phyloP scores from a whole-genome alignment of 2,888 invertebrate species.

The Linhomoeus sp. region DNA sequence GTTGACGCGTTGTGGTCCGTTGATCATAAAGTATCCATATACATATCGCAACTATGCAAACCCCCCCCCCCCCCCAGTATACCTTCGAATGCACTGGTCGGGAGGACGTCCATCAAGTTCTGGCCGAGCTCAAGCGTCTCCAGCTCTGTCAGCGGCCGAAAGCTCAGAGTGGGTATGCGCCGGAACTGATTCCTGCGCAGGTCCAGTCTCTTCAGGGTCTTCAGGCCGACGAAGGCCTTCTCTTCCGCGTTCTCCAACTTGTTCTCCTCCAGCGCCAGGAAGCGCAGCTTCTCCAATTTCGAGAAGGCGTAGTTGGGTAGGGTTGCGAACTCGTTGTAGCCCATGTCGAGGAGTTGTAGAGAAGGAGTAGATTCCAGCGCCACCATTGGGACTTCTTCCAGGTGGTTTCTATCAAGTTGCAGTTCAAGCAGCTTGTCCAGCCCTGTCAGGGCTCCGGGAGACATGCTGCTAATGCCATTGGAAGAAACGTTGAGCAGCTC shows the following conservation, averaged over 20 bases:
- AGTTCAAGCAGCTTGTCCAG: conserved; percentile 2
- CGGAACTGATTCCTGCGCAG: neutral
- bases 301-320: conserved; percentile 2
- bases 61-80: too few species aligned
- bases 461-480: neutral
- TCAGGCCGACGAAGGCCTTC: conserved; percentile 2
- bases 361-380: too few species aligned
- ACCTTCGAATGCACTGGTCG: conserved; percentile 6
- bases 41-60: too few species aligned
- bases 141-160: conserved; percentile 2
- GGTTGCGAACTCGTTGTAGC: conserved; percentile 1
- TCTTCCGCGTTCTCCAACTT: conserved; percentile 1
- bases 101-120: conserved; percentile 1
- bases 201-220: neutral
- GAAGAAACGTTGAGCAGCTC: conserved; percentile 2
- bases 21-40: too few species aligned
- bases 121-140: neutral
- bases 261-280: conserved; percentile 1
- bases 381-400: too few species aligned
- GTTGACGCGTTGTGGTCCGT: too few species aligned
- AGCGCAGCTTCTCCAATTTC: neutral
- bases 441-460: conserved; percentile 4
- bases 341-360: conserved; percentile 1
- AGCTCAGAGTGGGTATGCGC: conserved; percentile 4
- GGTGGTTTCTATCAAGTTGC: neutral